phyloP scores from a whole-genome alignment of 2,113 vertebrate genomes.

The Manacus vitellinus region DNA sequence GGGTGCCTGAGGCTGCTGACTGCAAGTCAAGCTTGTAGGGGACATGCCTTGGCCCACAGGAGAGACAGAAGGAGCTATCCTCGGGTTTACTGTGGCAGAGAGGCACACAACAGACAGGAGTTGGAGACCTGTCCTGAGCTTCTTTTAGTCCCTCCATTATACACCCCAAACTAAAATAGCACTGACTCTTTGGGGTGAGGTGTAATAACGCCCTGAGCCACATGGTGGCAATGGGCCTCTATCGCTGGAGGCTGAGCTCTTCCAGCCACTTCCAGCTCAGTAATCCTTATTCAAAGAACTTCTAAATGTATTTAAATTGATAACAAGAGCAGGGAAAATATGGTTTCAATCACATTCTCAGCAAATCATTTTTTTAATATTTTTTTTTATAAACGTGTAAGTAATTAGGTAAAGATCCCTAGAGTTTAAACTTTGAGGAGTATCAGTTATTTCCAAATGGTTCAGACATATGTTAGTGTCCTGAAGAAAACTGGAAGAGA shows the following conservation, averaged over 20 bases:
- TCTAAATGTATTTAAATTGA: slow-evolving; percentile 40
- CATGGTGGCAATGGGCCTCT: slow-evolving; percentile 63
- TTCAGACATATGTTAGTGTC: slow-evolving; percentile 38
- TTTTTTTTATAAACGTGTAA: slow-evolving; percentile 51
- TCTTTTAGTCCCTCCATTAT: not conserved
- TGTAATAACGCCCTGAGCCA: not conserved
- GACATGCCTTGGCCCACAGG: not conserved
- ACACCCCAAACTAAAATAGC: not conserved
- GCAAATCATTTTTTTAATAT: not conserved
- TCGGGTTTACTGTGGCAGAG: not conserved
- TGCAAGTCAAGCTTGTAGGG: not conserved
- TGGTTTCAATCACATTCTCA: slow-evolving; percentile 53
- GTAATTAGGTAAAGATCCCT: slow-evolving; percentile 56
- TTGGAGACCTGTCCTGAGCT: not conserved
- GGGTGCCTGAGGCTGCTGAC: not conserved
- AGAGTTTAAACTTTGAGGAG: slow-evolving; percentile 37
- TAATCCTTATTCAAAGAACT: slow-evolving; percentile 7
- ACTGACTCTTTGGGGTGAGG: too few relatives aligned
- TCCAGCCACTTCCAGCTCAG: not conserved
- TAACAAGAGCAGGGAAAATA: slow-evolving; percentile 2
- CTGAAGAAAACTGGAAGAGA: slow-evolving; percentile 45
- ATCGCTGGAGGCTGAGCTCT: not conserved
- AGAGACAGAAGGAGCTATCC: not conserved
- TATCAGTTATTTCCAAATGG: slow-evolving; percentile 41
- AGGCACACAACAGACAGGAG: not conserved